phyloP scores from a whole-genome alignment of 2,113 vertebrate species.

The Gasterosteus nipponicus region DNA sequence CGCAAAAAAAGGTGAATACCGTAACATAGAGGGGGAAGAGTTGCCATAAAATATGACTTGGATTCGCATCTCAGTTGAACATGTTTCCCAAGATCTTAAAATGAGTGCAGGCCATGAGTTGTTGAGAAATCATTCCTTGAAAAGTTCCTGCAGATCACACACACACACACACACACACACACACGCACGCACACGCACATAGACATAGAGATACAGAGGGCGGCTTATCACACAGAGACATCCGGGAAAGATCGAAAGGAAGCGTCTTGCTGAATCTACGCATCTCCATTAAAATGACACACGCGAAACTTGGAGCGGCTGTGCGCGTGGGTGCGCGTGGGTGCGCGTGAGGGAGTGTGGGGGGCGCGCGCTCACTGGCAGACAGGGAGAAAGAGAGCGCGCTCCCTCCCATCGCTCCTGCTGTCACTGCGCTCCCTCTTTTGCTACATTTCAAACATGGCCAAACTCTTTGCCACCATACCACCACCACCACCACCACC shows the following conservation, averaged over 20 bases:
- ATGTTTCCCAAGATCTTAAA: neutral
- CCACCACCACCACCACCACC: conserved; percentile 30
- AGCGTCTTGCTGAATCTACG: neutral
- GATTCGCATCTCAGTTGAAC: neutral
- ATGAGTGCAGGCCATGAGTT: neutral
- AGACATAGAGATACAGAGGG: neutral
- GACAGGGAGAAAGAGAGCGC: conserved; percentile 20
- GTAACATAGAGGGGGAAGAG: neutral
- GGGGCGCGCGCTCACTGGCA: conserved; percentile 18
- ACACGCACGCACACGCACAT: neutral
- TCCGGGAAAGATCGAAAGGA: neutral
- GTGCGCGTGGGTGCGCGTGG: neutral
- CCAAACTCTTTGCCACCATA: conserved; percentile 68
- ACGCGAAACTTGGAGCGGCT: neutral
- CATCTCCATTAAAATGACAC: neutral
- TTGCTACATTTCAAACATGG: conserved; percentile 73
- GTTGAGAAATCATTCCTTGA: neutral
- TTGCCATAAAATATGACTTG: neutral
- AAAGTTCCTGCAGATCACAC: neutral
- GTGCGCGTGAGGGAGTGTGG: neutral
- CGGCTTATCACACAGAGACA: neutral
- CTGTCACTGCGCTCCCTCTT: conserved; percentile 50
- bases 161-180: neutral
- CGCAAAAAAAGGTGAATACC: neutral
- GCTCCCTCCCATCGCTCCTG: conserved; percentile 59